Conservation (phyloP, 2,888 invertebrate genomes). For the Gymnosoma rotundatum region DNA sequence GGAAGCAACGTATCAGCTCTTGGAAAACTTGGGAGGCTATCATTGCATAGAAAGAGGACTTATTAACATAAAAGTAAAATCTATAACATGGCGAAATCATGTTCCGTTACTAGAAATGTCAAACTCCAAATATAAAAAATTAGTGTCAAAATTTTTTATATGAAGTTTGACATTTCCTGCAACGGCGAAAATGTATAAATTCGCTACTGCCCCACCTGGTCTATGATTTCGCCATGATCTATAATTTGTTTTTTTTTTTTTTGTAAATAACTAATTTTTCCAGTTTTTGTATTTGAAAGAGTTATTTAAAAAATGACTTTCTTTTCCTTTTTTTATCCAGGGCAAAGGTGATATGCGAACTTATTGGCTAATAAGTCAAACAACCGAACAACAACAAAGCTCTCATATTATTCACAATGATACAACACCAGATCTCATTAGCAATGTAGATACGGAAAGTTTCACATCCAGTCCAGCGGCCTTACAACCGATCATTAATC, state of each 20-base stretch:
- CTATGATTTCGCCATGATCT: too few relatives aligned
- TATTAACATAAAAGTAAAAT: slow-evolving; percentile 87
- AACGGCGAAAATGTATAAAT: too few relatives aligned
- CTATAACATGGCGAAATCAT: too few relatives aligned
- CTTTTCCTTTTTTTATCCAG: slow-evolving; percentile 87
- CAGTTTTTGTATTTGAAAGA: too few relatives aligned
- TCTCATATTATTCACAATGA: slow-evolving; percentile 68
- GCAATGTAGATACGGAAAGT: slow-evolving; percentile 77
- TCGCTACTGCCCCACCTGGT: too few relatives aligned
- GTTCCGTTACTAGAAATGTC: too few relatives aligned
- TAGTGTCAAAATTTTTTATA: too few relatives aligned
- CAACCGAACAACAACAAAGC: slow-evolving; percentile 72
- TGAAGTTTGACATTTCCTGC: too few relatives aligned
- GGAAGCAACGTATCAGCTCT: slow-evolving; percentile 86
- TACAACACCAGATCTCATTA: slow-evolving; percentile 79
- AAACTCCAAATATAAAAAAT: too few relatives aligned
- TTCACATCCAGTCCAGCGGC: slow-evolving; percentile 62
- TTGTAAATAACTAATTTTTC: background rate
- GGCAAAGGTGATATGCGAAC: slow-evolving; percentile 95
- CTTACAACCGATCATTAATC: slow-evolving; percentile 43
- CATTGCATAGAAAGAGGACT: slow-evolving; percentile 88
- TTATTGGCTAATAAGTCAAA: slow-evolving; percentile 92
- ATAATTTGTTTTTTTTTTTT: background rate
- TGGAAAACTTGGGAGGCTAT: slow-evolving; percentile 89
- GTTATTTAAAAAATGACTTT: too few relatives aligned